Conservation (phyloP, 2,113 vertebrate genomes). For the Neodontobutis hainanensis region DNA sequence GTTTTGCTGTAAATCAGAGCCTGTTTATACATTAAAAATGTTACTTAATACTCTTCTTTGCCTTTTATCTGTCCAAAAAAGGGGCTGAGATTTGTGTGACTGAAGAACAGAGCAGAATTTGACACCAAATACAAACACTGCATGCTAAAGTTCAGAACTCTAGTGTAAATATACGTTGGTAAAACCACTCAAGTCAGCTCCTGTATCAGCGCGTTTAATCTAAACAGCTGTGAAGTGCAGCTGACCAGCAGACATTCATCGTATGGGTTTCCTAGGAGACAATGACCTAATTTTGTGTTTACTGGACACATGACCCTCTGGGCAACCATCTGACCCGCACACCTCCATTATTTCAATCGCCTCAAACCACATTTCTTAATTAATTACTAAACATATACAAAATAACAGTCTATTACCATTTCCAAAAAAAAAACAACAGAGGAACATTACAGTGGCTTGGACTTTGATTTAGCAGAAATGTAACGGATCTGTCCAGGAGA, state of each 20-base stretch:
- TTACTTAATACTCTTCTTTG: too few species aligned
- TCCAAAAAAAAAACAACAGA: neutral
- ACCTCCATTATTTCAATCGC: too few species aligned
- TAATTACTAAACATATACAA: too few species aligned
- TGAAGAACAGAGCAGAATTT: neutral
- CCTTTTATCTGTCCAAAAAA: neutral
- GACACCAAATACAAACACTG: neutral
- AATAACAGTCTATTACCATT: too few species aligned
- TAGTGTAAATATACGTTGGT: neutral
- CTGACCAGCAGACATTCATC: neutral
- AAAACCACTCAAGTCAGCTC: neutral
- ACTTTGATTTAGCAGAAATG: neutral
- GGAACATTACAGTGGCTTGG: too few species aligned
- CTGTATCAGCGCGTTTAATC: neutral
- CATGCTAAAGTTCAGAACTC: neutral
- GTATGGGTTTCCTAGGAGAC: conserved; percentile 30
- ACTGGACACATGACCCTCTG: conserved; percentile 20
- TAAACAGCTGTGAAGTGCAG: neutral
- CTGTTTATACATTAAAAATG: too few species aligned
- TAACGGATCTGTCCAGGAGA: conserved; percentile 1
- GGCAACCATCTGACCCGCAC: too few species aligned
- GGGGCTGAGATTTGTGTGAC: neutral
- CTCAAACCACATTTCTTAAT: too few species aligned
- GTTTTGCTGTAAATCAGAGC: too few species aligned
- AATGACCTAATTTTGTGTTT: conserved; percentile 19